These are phyloP conservation scores for Sebastes trivittatus DNA, from an alignment of 2,797 vertebrate genomes.

Conservation along the genomic window DNA sequence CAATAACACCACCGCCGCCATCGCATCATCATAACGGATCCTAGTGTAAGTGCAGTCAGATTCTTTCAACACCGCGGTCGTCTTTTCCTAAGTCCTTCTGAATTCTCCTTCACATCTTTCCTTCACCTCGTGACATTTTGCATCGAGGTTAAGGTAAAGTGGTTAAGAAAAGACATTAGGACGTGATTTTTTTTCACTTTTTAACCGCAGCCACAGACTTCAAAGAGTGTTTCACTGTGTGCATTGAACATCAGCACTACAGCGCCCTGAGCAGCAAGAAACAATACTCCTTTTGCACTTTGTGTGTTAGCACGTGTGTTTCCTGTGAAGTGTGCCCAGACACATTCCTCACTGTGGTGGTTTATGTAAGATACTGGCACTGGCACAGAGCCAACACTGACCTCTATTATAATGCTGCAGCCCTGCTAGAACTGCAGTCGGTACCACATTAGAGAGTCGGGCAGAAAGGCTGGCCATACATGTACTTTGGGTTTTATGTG, in stretches of 20 bases:
- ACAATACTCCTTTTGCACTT: neutral
- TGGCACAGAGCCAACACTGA: constrained; percentile 43
- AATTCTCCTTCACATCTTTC: too few relatives aligned
- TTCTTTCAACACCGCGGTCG: too few relatives aligned
- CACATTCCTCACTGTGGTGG: constrained; percentile 58
- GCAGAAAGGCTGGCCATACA: neutral
- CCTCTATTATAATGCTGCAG: constrained; percentile 38
- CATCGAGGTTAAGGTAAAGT: too few relatives aligned
- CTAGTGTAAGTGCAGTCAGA: too few relatives aligned
- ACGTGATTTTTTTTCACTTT: too few relatives aligned
- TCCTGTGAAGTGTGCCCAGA: constrained; percentile 61
- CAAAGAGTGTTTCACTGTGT: neutral
- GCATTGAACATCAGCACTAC: neutral
- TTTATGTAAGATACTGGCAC: constrained; percentile 57
- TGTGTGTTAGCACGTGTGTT: constrained; percentile 24
- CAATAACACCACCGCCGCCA: too few relatives aligned
- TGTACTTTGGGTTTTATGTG: neutral
- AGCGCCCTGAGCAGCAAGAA: neutral
- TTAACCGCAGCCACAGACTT: neutral
- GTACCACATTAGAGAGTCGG: neutral
- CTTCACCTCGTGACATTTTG: too few relatives aligned
- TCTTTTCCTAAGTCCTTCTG: too few relatives aligned
- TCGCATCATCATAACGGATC: too few relatives aligned
- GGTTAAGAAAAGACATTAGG: too few relatives aligned
- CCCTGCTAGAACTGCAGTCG: constrained; percentile 18